Base-by-base conservation (phyloP, 2,888 invertebrate species). In the Cyclophora punctaria region DNA sequence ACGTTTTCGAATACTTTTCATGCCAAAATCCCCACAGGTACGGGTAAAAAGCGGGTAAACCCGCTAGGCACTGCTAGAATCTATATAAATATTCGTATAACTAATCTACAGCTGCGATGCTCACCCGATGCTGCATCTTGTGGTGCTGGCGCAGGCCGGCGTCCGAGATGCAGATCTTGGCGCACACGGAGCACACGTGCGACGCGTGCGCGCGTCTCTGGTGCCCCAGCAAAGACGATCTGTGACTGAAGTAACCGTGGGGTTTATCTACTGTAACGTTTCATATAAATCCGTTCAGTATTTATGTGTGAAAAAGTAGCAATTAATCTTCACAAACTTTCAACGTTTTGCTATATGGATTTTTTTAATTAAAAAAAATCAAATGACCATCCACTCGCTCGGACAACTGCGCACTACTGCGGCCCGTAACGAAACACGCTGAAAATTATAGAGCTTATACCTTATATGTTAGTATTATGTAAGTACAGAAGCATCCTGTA, bases 161-260 rank as follows among this genome's bases (percentile, higher is more conserved):
- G 5, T 53, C 51, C 0, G 56, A 57, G 5, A 61, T 56, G 48
- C 59, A 61, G 0, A 59, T 59, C 5, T 56, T 48, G 2, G 58
- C 61, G 41, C 61, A 61, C 2, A 53, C 47, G 2, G 53, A 53
- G 42, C 61, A 61, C 40, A 59, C 57, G n/a, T 59, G 56, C 1
- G 57, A 50, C 5, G 47, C 51, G 42, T 61, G 61, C 0, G 53
- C 52, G 47, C 54, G 54, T 20, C 61, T 50, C 5, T 57, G 34
- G 46, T 61, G 61, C 0, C 57, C 55, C 56, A 61, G 56, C 40
- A 59, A 57, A 2, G 61, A 57, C 0, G 61, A 59, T 6, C 56
- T 57, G 51, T 59, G 57, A 35, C 59, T 61, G 53, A 44, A 44
- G 45, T 48, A 49, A 45, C n/a, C 40, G 20, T 20, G 20, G 20